Percentiles rank a stretch among this genome's conserved stretches.
Conservation (phyloP, 2,888 invertebrate species). For the Pandemis heparana region DNA sequence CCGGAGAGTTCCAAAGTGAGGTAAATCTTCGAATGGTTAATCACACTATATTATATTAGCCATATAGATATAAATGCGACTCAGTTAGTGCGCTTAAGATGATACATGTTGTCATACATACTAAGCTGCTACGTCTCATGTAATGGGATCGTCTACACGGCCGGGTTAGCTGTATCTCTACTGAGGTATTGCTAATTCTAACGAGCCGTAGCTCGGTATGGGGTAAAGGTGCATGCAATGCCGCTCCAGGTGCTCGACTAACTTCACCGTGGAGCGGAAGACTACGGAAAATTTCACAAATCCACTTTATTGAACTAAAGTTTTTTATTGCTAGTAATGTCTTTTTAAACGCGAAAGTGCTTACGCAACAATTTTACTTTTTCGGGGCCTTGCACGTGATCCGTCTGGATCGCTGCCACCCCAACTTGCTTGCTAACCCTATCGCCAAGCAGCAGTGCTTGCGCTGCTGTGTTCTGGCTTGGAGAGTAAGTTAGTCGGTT, state of each 20-base stretch:
- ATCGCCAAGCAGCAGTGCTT: no score
- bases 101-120: neutral
- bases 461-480: no score
- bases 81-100: no score
- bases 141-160: neutral
- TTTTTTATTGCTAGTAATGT: neutral
- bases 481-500: no score
- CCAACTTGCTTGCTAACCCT: no score
- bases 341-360: neutral
- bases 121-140: neutral
- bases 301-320: neutral
- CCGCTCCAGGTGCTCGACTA: neutral
- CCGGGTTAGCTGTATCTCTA: neutral
- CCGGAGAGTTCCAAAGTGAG: no score
- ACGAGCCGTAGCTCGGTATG: neutral
- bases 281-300: constrained; percentile 15
- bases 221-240: neutral
- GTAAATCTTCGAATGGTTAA: no score
- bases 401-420: no score
- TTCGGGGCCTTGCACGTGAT: no score
- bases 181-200: neutral
- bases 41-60: no score
- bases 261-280: neutral
- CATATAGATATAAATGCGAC: no score
- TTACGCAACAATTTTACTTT: no score